These are phyloP conservation scores for Emmelina monodactyla DNA, from an alignment of 2,888 invertebrate genomes.

Conservation along the genomic window DNA sequence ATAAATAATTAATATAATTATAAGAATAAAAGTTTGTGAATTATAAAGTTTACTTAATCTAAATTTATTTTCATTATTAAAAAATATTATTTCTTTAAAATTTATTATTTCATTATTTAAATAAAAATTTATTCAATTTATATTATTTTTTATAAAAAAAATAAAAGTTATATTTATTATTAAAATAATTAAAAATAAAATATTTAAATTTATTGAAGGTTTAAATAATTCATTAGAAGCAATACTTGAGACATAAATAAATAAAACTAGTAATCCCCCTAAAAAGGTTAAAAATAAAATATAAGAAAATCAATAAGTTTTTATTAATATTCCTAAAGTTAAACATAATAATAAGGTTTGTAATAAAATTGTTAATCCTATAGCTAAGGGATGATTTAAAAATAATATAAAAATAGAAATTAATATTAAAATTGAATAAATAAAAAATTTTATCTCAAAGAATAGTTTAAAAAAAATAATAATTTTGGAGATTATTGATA, in stretches of 20 bases:
- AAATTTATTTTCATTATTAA: slow-evolving; percentile 44
- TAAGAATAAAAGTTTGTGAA: slow-evolving; percentile 53
- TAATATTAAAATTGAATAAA: slow-evolving; percentile 39
- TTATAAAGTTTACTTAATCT: slow-evolving; percentile 63
- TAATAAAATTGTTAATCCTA: slow-evolving; percentile 60
- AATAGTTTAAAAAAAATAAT: slow-evolving; percentile 73
- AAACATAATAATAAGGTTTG: slow-evolving; percentile 59
- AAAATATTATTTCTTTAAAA: slow-evolving; percentile 21
- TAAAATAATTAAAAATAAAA: slow-evolving; percentile 21
- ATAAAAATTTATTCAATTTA: slow-evolving; percentile 22
- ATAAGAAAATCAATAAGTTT: slow-evolving; percentile 68
- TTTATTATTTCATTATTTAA: slow-evolving; percentile 29
- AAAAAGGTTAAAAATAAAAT: slow-evolving; percentile 69
- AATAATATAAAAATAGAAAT: slow-evolving; percentile 30
- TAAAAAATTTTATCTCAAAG: slow-evolving; percentile 53
- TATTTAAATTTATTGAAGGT: slow-evolving; percentile 27
- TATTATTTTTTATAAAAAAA: slow-evolving; percentile 33
- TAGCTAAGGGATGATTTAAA: slow-evolving; percentile 55
- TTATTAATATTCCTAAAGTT: slow-evolving; percentile 48
- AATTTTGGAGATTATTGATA: slow-evolving; percentile 75
- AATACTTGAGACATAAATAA: slow-evolving; percentile 70
- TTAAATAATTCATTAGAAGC: slow-evolving; percentile 69
- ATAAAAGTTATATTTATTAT: slow-evolving; percentile 13
- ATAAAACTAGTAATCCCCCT: slow-evolving; percentile 70
- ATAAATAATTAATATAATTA: slow-evolving; percentile 64